Evolutionary conservation across 2,797 vertebrate species (phyloP).

Genomic region (Erpetoichthys calabaricus): DNA sequence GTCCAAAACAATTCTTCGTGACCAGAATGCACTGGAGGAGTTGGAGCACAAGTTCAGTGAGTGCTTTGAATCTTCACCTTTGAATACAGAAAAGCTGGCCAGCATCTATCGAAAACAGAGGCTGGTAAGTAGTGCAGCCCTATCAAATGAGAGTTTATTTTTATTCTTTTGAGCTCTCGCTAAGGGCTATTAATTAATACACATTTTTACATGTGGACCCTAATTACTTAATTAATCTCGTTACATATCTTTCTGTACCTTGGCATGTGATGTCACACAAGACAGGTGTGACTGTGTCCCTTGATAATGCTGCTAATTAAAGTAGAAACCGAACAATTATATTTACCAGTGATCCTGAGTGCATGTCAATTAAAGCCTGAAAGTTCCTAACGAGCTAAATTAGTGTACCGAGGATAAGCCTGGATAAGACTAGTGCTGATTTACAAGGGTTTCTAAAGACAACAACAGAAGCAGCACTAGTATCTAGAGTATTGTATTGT

Average conservation of each 20-base stretch:
- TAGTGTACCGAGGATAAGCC: too few species aligned
- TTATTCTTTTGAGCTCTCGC: background rate
- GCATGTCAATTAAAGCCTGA: too few species aligned
- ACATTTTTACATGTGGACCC: background rate
- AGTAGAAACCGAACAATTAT: background rate
- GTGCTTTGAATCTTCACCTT: slow-evolving; percentile 14
- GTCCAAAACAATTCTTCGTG: slow-evolving; percentile 6
- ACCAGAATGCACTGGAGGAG: slow-evolving; percentile 7
- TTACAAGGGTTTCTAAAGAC: too few species aligned
- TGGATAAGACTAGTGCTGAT: too few species aligned
- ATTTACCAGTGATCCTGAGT: background rate
- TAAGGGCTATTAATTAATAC: background rate
- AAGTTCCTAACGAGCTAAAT: too few species aligned
- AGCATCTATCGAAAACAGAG: slow-evolving; percentile 15
- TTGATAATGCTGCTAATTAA: background rate
- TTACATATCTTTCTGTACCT: background rate
- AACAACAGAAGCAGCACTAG: too few species aligned
- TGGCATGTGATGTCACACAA: background rate
- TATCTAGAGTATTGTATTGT: too few species aligned
- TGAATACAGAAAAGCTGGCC: slow-evolving; percentile 9
- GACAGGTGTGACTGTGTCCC: background rate
- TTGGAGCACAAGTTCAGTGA: slow-evolving; percentile 5
- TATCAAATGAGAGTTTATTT: background rate
- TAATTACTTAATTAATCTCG: background rate
- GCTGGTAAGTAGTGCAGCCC: slow-evolving; percentile 7